Conservation (phyloP, 2,113 vertebrate genomes). For the Oxygymnocypris stewartii region DNA sequence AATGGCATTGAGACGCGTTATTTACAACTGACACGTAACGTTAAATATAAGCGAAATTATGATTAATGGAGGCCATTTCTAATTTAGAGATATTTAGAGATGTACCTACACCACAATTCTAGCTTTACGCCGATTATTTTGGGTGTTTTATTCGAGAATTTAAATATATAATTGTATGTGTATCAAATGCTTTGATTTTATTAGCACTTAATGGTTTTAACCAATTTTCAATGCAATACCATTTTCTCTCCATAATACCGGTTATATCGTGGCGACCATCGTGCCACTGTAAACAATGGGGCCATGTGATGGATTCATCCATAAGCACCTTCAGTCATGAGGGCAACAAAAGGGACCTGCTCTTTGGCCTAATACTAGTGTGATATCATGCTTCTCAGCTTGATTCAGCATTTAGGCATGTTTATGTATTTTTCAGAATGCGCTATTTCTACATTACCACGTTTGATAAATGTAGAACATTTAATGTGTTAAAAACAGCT, state of each 20-base stretch:
- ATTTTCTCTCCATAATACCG: neutral
- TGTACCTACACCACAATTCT: neutral
- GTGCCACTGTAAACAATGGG: slow-evolving; percentile 61
- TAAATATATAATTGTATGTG: neutral
- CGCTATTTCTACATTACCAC: no score
- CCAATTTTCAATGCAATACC: neutral
- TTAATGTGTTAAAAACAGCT: neutral
- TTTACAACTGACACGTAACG: neutral
- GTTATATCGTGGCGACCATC: slow-evolving; percentile 40
- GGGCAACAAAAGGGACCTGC: slow-evolving; percentile 27
- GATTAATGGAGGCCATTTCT: neutral
- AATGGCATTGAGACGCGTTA: neutral
- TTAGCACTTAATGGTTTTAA: neutral
- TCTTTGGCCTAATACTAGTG: neutral
- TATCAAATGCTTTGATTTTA: neutral
- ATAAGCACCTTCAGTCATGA: slow-evolving; percentile 38
- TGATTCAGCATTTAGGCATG: neutral
- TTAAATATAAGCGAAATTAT: neutral
- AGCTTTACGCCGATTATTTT: neutral
- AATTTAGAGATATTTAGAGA: neutral
- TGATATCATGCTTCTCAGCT: neutral
- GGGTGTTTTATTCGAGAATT: neutral
- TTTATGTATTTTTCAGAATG: neutral
- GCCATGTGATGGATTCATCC: slow-evolving; percentile 65
- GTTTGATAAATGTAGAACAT: neutral